phyloP scores from a whole-genome alignment of 1,140 invertebrate species.

The Macrocentrus cingulum region DNA sequence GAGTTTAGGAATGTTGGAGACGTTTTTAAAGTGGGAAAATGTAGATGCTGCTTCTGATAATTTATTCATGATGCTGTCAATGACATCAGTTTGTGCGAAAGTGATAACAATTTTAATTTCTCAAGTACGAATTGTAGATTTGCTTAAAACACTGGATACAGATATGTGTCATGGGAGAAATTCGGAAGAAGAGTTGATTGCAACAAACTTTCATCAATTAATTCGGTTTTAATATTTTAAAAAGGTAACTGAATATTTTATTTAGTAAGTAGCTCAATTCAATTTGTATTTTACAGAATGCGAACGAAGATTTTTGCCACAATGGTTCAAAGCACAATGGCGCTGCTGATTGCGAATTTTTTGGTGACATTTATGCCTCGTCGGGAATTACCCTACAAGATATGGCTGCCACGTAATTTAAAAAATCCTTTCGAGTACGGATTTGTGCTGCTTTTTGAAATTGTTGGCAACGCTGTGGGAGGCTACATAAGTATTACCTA shows the following conservation, averaged over 20 bases:
- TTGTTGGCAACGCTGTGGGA: not conserved
- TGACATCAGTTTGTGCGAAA: slow-evolving; percentile 1
- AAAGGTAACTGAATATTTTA: not conserved
- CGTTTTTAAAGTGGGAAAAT: not conserved
- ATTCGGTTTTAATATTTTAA: slow-evolving; percentile 2
- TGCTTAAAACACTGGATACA: not conserved
- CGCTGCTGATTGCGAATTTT: not conserved
- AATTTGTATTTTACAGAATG: not conserved
- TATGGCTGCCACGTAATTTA: not conserved
- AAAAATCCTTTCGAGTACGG: not conserved
- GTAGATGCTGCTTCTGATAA: not conserved
- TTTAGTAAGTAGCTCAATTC: not conserved
- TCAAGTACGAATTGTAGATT: not conserved
- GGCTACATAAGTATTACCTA: not conserved
- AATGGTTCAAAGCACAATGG: not conserved
- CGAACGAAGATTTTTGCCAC: not conserved
- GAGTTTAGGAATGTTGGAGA: not conserved
- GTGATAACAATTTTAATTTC: not conserved
- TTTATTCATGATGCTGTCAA: not conserved
- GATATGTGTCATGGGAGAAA: not conserved
- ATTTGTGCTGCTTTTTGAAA: not conserved
- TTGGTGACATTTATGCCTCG: not conserved
- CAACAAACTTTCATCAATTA: not conserved
- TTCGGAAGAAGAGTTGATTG: not conserved
- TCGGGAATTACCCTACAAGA: not conserved